Percentiles rank a stretch among this genome's conserved stretches.
phyloP scores from a whole-genome alignment of 1,140 invertebrate species.

The Rhyacophila brunnea region DNA sequence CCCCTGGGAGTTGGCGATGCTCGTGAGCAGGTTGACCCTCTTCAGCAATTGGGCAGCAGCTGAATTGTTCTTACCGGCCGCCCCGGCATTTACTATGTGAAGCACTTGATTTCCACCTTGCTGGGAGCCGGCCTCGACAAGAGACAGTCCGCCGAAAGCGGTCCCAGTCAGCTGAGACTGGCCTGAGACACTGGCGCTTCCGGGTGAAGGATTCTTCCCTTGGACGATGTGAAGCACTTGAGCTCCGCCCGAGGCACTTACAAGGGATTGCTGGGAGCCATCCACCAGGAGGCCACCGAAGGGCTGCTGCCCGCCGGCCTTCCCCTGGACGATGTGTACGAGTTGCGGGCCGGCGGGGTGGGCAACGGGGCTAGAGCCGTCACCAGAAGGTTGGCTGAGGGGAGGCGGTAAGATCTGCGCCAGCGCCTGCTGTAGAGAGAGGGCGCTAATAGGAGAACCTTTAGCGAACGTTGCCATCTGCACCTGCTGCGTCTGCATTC shows the following conservation, averaged over 20 bases:
- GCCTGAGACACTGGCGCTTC: constrained; percentile 34
- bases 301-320: constrained; percentile 41
- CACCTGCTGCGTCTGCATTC: constrained; percentile 33
- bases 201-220: constrained; percentile 41
- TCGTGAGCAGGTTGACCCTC: constrained; percentile 52
- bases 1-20: constrained; percentile 50
- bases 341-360: constrained; percentile 44
- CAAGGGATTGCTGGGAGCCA: constrained; percentile 45
- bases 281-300: constrained; percentile 45
- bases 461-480: constrained; percentile 43
- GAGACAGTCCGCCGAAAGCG: constrained; percentile 46
- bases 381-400: constrained; percentile 43
- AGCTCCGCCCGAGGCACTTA: constrained; percentile 43
- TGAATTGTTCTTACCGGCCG: constrained; percentile 41
- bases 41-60: constrained; percentile 46
- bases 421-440: constrained; percentile 50
- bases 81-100: constrained; percentile 51
- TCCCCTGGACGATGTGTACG: constrained; percentile 53
- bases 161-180: constrained; percentile 38
- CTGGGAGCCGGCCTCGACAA: constrained; percentile 48
- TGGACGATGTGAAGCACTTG: constrained; percentile 53
- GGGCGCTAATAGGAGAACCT: constrained; percentile 44
- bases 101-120: constrained; percentile 50
- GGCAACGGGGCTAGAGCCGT: constrained; percentile 39
- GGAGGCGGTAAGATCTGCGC: constrained; percentile 51